Evolutionary conservation across 2,797 vertebrate genomes (phyloP).

Genomic region (Rhabdomys pumilio): DNA sequence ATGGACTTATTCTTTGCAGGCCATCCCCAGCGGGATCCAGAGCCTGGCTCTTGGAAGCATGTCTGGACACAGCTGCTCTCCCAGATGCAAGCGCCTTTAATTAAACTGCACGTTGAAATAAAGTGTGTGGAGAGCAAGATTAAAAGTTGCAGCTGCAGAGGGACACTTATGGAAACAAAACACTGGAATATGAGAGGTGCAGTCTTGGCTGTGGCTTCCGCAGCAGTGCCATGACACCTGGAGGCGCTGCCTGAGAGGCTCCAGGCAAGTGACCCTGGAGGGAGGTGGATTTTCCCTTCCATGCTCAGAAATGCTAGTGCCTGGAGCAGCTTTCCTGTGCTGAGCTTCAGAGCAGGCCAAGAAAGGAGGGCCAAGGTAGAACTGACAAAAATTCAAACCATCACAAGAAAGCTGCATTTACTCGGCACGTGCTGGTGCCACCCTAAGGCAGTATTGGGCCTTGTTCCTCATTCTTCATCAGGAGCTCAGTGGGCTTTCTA

Average conservation of each 20-base stretch:
- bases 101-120: constrained; percentile 60
- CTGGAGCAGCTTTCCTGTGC: neutral
- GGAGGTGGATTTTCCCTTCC: neutral
- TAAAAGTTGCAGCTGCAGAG: neutral
- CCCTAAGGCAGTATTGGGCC: neutral
- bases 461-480: neutral
- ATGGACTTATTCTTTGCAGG: neutral
- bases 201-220: neutral
- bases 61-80: constrained; percentile 7
- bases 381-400: neutral
- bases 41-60: neutral
- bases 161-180: neutral
- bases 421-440: neutral
- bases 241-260: neutral
- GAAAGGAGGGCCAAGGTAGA: neutral
- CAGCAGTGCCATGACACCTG: neutral
- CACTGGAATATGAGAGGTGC: neutral
- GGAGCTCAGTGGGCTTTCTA: neutral
- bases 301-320: neutral
- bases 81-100: constrained; percentile 12
- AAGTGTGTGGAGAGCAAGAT: neutral
- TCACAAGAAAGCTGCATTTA: neutral
- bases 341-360: neutral
- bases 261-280: neutral
- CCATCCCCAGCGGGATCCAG: neutral